Conservation (phyloP, 2,888 invertebrate genomes). For the Therioaphis trifolii region DNA sequence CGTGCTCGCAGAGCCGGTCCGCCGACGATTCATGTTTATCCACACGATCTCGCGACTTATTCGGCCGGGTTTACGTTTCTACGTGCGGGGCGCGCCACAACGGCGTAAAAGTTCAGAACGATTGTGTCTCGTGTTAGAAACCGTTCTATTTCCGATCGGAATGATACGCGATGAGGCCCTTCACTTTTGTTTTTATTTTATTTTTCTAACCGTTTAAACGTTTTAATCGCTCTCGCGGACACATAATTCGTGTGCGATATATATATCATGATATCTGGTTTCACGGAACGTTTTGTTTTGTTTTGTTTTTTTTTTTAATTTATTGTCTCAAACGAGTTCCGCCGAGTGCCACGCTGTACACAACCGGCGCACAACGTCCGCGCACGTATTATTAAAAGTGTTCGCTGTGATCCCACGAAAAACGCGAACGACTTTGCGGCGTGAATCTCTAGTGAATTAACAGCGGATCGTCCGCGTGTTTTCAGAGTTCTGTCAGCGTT, state of each 20-base stretch:
- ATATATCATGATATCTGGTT: too few relatives aligned
- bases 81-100: not conserved
- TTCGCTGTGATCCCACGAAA: too few relatives aligned
- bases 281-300: not conserved
- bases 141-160: not conserved
- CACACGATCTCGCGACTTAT: constrained; percentile 1
- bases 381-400: too few relatives aligned
- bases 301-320: too few relatives aligned
- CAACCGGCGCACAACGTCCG: too few relatives aligned
- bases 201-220: not conserved
- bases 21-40: not conserved
- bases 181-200: not conserved
- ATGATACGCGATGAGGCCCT: not conserved
- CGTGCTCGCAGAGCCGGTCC: not conserved
- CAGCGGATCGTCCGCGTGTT: too few relatives aligned
- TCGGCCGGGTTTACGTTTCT: not conserved
- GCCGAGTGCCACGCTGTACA: too few relatives aligned
- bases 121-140: not conserved
- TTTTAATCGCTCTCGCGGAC: not conserved
- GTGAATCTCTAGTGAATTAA: too few relatives aligned
- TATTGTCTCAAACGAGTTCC: too few relatives aligned
- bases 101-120: not conserved
- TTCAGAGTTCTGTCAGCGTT: too few relatives aligned
- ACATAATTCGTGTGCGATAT: not conserved
- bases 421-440: too few relatives aligned